phyloP scores from a whole-genome alignment of 2,888 invertebrate species.

The Steinernema scapterisci region DNA sequence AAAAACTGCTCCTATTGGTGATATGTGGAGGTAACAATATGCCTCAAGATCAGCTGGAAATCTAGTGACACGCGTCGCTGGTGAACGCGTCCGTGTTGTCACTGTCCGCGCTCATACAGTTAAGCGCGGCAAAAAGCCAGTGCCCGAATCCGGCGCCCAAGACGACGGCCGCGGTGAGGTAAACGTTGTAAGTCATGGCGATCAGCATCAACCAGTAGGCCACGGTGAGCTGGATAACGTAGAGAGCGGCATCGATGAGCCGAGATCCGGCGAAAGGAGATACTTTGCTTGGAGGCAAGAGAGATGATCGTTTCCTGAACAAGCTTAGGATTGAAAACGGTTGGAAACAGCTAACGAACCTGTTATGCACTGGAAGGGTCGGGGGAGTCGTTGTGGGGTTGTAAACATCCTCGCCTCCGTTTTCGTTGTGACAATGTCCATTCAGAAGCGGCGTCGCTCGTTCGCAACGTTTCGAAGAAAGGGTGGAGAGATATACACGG shows the following conservation, averaged over 20 bases:
- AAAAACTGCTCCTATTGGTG: neutral
- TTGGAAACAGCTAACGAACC: neutral
- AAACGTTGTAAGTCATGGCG: slow-evolving; percentile 65
- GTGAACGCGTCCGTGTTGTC: slow-evolving; percentile 55
- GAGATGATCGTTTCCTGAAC: no score
- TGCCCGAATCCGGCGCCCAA: slow-evolving; percentile 62
- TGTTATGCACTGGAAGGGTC: slow-evolving; percentile 15
- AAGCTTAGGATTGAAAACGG: neutral
- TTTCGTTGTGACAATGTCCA: slow-evolving; percentile 11
- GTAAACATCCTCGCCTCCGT: slow-evolving; percentile 31
- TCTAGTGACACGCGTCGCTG: slow-evolving; percentile 59
- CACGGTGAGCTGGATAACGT: slow-evolving; percentile 56
- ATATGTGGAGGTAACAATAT: slow-evolving; percentile 14
- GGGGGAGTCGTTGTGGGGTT: slow-evolving; percentile 37
- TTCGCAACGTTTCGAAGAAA: neutral
- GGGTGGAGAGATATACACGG: slow-evolving; percentile 57
- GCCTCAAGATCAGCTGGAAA: neutral
- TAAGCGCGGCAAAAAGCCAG: slow-evolving; percentile 59
- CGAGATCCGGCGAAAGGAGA: slow-evolving; percentile 35
- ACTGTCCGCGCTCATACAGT: slow-evolving; percentile 46
- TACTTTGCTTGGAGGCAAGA: slow-evolving; percentile 13
- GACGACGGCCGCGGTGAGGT: slow-evolving; percentile 59
- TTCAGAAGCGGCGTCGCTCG: neutral
- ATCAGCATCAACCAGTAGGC: slow-evolving; percentile 66
- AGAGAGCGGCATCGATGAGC: slow-evolving; percentile 44